Evolutionary conservation across 2,797 vertebrate species (phyloP).

Genomic region (Tenualosa thibaudeaui): DNA sequence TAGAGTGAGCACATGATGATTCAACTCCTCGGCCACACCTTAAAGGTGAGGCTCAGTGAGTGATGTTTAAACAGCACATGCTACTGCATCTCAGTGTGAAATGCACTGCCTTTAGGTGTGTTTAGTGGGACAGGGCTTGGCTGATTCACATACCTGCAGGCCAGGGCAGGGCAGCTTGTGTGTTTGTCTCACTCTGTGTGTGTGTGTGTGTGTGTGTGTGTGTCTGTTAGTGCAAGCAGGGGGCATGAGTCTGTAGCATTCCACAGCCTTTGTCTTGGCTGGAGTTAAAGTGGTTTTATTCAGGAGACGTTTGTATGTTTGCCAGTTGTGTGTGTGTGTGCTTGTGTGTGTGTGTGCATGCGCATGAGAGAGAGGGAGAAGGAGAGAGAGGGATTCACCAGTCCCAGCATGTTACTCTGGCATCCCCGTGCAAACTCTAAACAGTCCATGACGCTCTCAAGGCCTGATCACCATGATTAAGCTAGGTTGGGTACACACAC

Average conservation of each 20-base stretch:
- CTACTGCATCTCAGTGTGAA: conserved; percentile 30
- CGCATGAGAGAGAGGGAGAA: background rate
- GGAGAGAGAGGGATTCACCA: background rate
- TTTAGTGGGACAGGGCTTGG: conserved; percentile 27
- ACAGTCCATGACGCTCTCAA: background rate
- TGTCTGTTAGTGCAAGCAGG: conserved; percentile 7
- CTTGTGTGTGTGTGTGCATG: background rate
- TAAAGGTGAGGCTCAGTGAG: conserved; percentile 28
- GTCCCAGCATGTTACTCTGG: background rate
- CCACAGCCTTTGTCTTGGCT: conserved; percentile 41
- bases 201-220: background rate
- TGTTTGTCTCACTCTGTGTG: conserved; percentile 25
- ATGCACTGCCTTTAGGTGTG: conserved; percentile 41
- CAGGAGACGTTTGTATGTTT: conserved; percentile 16
- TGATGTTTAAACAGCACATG: conserved; percentile 27
- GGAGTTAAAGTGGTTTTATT: conserved; percentile 10
- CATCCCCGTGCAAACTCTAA: background rate
- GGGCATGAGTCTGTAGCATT: conserved; percentile 39
- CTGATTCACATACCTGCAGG: conserved; percentile 49
- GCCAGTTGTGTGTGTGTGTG: conserved; percentile 15
- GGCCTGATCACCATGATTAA: background rate
- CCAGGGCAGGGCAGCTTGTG: conserved; percentile 39
- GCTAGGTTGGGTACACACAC: background rate
- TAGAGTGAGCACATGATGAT: conserved; percentile 29
- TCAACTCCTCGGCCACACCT: conserved; percentile 44